Evolutionary conservation across 2,797 vertebrate species (phyloP), one percentile per base, ranked within the genome.

Genomic region (Sarcoramphus papa): DNA sequence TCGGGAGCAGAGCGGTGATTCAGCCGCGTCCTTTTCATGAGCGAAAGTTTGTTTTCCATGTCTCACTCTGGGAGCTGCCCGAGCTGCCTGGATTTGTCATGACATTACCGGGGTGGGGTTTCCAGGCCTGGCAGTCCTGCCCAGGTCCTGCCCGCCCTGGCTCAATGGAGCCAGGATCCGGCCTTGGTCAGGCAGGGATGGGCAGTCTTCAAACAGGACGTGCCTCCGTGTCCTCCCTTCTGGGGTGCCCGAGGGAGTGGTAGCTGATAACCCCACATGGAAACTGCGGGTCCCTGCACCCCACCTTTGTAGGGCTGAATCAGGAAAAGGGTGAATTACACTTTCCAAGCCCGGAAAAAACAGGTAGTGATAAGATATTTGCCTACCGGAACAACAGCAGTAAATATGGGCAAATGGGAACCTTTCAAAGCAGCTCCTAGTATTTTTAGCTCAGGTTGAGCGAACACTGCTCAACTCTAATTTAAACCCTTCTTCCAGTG

Each of bases 171-270:
- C 88, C 92, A 68, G 93, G 81, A 96, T 92, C 85, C 3, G 2
- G 90, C 78, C 95, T 73, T 77, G 87, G 83, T 75, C 33, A 35
- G 93, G 76, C 59, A 92, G 97, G 97, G 97, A 96, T 96, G 95
- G 96, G 93, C 90, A 72, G 90, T 81, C 97, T 96, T 97, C 95
- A 96, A 97, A 97, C 97, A 98, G 98, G 97, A 98, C 94, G 6
- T 96, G 90, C 93, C 93, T 96, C 92, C 14, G 51, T 1, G 48
- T 83, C 79, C 86, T 94, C 76, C 94, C 82, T 97, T 97, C 97
- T 97, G 96, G 91, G 96, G 88, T 95, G 93, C 90, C 93, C 0
- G 2, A 93, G 95, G 97, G 97, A 96, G 97, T 93, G 86, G 92
- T 77, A 77, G 88, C 77, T 87, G 96, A 97, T 97, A 97, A 97